A percentile compares a stretch with the other conserved stretches of the same genome.
Evolutionary conservation across 2,113 vertebrate genomes (phyloP).

Genomic region (Apteryx mantelli): DNA sequence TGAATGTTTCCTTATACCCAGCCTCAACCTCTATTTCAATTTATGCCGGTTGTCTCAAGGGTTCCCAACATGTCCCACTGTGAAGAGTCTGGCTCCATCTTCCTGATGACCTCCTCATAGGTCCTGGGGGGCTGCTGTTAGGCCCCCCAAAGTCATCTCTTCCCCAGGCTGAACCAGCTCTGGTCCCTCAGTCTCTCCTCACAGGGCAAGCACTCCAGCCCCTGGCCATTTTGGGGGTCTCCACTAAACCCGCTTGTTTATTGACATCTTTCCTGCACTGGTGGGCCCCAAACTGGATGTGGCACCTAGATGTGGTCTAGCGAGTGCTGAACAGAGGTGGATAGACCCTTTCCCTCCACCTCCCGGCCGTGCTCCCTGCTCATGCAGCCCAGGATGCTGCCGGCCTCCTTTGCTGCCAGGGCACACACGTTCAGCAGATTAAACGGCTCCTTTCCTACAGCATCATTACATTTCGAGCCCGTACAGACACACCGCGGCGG

Average conservation of each 20-base stretch:
- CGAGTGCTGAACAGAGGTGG: no score
- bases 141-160: not conserved
- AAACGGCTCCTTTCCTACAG: not conserved
- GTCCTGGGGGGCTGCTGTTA: not conserved
- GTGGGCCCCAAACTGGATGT: no score
- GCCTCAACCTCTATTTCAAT: not conserved
- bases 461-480: no score
- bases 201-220: no score
- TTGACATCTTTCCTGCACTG: no score
- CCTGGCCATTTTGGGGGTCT: not conserved
- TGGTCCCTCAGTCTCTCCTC: no score
- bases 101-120: no score
- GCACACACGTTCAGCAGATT: no score
- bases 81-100: no score
- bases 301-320: not conserved
- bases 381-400: not conserved
- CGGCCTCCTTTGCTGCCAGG: not conserved
- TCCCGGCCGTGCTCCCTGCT: not conserved
- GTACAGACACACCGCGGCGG: not conserved
- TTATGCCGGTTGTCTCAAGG: not conserved
- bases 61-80: not conserved
- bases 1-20: not conserved
- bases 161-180: not conserved
- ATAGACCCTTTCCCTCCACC: not conserved
- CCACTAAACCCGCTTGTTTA: not conserved